Evolutionary conservation across 92 coral and sea anemone species (phyloP).

Genomic region (Zoanthus sociatus): DNA sequence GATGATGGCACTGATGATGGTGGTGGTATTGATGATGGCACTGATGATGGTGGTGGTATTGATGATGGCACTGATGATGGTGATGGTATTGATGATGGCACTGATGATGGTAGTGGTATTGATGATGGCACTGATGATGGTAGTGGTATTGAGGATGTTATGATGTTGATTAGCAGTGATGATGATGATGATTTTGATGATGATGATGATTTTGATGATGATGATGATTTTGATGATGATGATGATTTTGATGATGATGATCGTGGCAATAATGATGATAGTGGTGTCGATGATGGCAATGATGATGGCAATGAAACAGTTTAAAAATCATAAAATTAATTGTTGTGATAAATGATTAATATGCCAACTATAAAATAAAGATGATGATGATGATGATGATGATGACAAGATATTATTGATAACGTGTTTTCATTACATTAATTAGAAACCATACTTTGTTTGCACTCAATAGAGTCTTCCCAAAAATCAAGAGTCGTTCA

Average conservation of each 20-base stretch:
- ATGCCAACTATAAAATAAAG: too few relatives aligned
- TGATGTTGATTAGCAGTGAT: background rate
- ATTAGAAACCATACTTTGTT: background rate
- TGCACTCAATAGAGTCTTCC: constrained; percentile 77
- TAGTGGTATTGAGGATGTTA: background rate
- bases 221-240: background rate
- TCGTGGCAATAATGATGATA: too few relatives aligned
- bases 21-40: background rate
- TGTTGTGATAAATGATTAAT: too few relatives aligned
- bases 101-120: background rate
- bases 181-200: background rate
- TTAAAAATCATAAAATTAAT: too few relatives aligned
- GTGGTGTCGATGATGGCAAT: too few relatives aligned
- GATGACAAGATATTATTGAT: background rate
- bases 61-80: background rate
- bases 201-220: background rate
- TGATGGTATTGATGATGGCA: background rate
- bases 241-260: too few relatives aligned
- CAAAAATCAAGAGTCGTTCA: constrained; percentile 97
- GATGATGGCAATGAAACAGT: too few relatives aligned
- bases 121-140: background rate
- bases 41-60: background rate
- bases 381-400: background rate
- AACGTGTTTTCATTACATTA: background rate
- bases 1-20: background rate